phyloP scores from a whole-genome alignment of 2,113 vertebrate species.

The Anser cygnoides region DNA sequence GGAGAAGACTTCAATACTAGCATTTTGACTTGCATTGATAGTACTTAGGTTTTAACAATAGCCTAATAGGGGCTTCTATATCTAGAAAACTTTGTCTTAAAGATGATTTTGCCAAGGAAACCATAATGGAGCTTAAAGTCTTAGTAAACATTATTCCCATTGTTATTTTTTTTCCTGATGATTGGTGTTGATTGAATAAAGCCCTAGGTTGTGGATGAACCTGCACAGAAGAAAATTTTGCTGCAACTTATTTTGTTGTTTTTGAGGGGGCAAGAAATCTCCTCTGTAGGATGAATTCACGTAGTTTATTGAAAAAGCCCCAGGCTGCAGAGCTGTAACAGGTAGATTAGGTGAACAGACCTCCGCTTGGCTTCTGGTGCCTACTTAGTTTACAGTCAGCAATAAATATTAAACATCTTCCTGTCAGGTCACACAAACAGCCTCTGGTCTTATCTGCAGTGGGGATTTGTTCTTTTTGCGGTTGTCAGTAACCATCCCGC shows the following conservation, averaged over 20 bases:
- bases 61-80: neutral
- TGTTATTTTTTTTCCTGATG: neutral
- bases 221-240: neutral
- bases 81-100: neutral
- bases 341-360: constrained; percentile 33
- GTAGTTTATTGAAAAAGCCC: neutral
- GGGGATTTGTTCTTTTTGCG: neutral
- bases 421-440: neutral
- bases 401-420: constrained; percentile 14
- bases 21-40: neutral
- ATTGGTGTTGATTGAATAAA: neutral
- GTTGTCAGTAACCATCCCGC: rapidly evolving
- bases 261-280: neutral
- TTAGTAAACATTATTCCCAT: neutral
- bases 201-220: neutral
- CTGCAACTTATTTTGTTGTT: neutral
- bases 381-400: neutral
- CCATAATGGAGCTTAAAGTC: neutral
- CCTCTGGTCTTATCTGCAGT: neutral
- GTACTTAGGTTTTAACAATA: neutral
- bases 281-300: neutral
- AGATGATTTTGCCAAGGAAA: neutral
- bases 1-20: neutral
- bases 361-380: neutral
- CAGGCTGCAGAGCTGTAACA: neutral